phyloP scores from a whole-genome alignment of 2,797 vertebrate genomes.

The Neomorphus geoffroyi region DNA sequence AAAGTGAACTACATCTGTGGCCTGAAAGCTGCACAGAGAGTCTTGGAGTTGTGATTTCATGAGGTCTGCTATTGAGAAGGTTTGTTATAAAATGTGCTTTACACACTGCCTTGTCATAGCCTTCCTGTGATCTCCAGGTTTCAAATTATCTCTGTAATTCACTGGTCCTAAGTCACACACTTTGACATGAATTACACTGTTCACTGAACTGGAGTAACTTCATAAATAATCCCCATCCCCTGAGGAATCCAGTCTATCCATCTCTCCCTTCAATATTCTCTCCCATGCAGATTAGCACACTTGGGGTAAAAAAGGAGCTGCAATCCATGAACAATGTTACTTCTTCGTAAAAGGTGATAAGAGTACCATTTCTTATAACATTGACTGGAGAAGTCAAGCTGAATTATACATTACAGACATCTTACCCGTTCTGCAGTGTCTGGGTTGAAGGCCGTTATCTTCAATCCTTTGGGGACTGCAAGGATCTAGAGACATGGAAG shows the following conservation, averaged over 20 bases:
- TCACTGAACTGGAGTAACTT: slow-evolving; percentile 28
- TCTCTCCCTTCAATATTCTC: neutral
- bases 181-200: slow-evolving; percentile 35
- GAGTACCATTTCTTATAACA: neutral
- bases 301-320: neutral
- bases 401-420: slow-evolving; percentile 61
- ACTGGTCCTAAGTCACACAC: neutral
- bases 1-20: neutral
- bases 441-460: slow-evolving; percentile 41
- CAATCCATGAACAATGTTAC: neutral
- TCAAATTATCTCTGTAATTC: slow-evolving; percentile 9
- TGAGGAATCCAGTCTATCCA: neutral
- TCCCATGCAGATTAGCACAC: neutral
- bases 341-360: slow-evolving; percentile 5
- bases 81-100: neutral
- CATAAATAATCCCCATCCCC: slow-evolving; percentile 38
- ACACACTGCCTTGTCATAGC: neutral
- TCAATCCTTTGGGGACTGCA: slow-evolving; percentile 26
- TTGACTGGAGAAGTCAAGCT: neutral
- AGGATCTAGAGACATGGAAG: neutral
- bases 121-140: neutral
- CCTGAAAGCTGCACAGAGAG: neutral
- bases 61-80: neutral
- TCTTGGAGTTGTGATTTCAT: neutral
- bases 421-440: neutral